Base-by-base conservation (phyloP, 2,797 vertebrate genomes). In the Peromyscus melanophrys region DNA sequence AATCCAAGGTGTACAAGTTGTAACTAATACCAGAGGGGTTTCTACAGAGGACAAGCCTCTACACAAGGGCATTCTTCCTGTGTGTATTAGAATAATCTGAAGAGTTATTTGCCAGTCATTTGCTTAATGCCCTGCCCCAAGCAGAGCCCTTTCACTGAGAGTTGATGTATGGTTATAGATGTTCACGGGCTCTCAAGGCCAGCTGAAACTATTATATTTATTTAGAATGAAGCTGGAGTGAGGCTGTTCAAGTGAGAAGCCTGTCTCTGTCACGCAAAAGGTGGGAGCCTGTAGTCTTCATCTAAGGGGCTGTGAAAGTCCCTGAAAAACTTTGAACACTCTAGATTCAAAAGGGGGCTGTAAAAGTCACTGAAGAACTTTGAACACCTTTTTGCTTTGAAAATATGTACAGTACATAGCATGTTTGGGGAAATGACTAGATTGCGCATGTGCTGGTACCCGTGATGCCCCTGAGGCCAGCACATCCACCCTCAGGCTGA, bases 1-100 rank as follows among this genome's bases (percentile, higher is more conserved):
- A 10, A 29, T 12, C 10, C 29, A 83, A 61, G 67, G 21, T 1
- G 43, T 69, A 43, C 2, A 17, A 81, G 37, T 31, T 61, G 37
- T 34, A 29, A 67, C 21, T 1, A 0, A 0, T 2, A 1, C 4
- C 34, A 55, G 21, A 59, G 6, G 11, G 16, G 49, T 75, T 21
- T 29, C 27, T 17, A 5, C 19, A 27, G 11, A 49, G 10, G 61
- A 34, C 4, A 7, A 19, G 29, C 2, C 21, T 49, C 31, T 1
- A 5, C 27, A 57, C 4, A 34, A 55, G 16, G 31, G 0, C 65
- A 55, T 37, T 55, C 34, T 84, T 65, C 61, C 31, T 55, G 65
- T 37, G 34, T 37, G 6, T 55, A 27, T 71, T 71, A 21, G 27
- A 84, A 31, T 31, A 31, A 63, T 43, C 25, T 29, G 31, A 29